Evolutionary conservation across 2,888 invertebrate genomes (phyloP).

Genomic region (Hypolimnas misippus): DNA sequence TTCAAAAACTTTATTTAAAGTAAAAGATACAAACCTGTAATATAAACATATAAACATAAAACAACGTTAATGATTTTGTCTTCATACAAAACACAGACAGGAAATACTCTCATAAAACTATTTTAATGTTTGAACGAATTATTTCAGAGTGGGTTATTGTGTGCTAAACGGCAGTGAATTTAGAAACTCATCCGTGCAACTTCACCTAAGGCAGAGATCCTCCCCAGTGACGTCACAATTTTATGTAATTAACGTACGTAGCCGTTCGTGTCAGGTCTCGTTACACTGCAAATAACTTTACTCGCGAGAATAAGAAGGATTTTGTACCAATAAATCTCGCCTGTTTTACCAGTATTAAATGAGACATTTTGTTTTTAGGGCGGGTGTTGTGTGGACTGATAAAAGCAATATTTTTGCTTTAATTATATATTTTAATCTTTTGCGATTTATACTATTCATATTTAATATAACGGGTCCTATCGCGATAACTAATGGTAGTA

Average conservation of each 20-base stretch:
- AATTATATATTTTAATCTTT: too few relatives aligned
- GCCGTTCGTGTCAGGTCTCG: constrained; percentile 50
- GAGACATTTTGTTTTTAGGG: neutral
- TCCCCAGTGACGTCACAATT: constrained; percentile 70
- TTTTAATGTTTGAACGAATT: neutral
- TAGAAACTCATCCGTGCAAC: constrained; percentile 60
- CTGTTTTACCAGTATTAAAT: neutral
- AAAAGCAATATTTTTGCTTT: neutral
- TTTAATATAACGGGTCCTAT: too few relatives aligned
- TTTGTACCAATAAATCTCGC: constrained; percentile 6
- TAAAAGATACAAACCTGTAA: too few relatives aligned
- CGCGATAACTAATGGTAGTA: too few relatives aligned
- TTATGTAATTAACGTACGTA: constrained; percentile 70
- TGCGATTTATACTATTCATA: too few relatives aligned
- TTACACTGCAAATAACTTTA: constrained; percentile 46
- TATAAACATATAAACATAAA: neutral
- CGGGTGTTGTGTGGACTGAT: too few relatives aligned
- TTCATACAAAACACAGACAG: neutral
- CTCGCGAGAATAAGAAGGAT: constrained; percentile 14
- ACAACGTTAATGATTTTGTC: neutral
- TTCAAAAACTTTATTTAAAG: too few relatives aligned
- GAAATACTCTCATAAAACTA: neutral
- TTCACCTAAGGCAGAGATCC: constrained; percentile 56
- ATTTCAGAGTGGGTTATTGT: constrained; percentile 39
- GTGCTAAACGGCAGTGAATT: constrained; percentile 55